phyloP scores from a whole-genome alignment of 2,797 vertebrate species.

The Coregonus ussuriensis region DNA sequence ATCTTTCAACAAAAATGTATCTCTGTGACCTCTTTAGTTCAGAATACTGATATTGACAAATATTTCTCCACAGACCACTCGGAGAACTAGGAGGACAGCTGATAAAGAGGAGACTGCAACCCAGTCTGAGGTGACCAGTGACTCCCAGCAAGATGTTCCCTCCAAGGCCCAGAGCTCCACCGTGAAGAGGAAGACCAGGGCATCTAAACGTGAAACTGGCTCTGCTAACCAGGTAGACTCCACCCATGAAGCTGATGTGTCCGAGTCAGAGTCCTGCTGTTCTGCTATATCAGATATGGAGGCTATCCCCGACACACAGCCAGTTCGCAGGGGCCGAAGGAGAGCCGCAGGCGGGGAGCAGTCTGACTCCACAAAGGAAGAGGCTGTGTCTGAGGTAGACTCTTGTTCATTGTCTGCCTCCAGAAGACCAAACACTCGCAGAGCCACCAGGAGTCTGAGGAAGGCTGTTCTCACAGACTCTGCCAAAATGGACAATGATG shows the following conservation, averaged over 20 bases:
- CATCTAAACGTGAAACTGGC: slow-evolving; percentile 48
- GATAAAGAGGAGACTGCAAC: not conserved
- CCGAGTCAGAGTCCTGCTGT: slow-evolving; percentile 85
- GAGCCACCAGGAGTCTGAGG: slow-evolving; percentile 48
- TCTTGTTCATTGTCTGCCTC: slow-evolving; percentile 78
- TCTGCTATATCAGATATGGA: slow-evolving; percentile 68
- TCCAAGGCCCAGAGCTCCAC: not conserved
- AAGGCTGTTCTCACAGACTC: slow-evolving; percentile 26
- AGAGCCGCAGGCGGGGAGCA: not conserved
- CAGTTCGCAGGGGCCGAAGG: slow-evolving; percentile 48
- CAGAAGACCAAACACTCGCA: slow-evolving; percentile 27
- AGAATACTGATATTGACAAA: not conserved
- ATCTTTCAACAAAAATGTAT: too few species aligned
- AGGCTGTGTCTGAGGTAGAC: slow-evolving; percentile 82
- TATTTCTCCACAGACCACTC: slow-evolving; percentile 48
- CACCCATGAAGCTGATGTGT: slow-evolving; percentile 78
- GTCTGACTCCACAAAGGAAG: slow-evolving; percentile 33
- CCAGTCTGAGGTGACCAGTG: slow-evolving; percentile 24
- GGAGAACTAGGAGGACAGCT: slow-evolving; percentile 45
- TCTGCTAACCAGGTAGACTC: slow-evolving; percentile 60
- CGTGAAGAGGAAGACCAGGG: slow-evolving; percentile 46
- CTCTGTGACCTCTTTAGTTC: not conserved
- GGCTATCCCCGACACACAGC: not conserved
- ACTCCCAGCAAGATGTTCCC: slow-evolving; percentile 26
- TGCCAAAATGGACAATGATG: too few species aligned